A percentile compares a stretch with the other conserved stretches of the same genome.
These are phyloP conservation scores for Dilophus febrilis DNA, from an alignment of 2,888 invertebrate genomes.

Conservation along the genomic window DNA sequence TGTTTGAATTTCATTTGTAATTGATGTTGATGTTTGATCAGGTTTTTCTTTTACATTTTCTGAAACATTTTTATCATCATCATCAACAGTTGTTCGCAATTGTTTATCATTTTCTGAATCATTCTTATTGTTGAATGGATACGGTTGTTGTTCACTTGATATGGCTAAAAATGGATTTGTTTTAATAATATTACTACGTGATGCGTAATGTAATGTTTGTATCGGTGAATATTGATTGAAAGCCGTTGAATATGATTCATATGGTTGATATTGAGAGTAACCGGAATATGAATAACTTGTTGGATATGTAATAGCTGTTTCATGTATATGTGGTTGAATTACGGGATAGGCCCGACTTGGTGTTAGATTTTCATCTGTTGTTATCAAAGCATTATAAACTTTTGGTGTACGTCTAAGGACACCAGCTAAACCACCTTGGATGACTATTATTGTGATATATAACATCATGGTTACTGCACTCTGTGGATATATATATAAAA, in stretches of 20 bases:
- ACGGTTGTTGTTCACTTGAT: background rate
- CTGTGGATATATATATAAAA: no score
- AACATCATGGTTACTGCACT: no score
- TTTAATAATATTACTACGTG: no score
- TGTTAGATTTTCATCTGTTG: slow-evolving; percentile 56
- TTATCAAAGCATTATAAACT: slow-evolving; percentile 64
- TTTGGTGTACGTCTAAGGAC: slow-evolving; percentile 48
- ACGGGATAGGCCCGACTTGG: slow-evolving; percentile 60
- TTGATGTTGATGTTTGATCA: background rate
- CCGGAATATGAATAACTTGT: slow-evolving; percentile 29
- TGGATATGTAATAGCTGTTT: slow-evolving; percentile 34
- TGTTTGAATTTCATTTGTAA: background rate
- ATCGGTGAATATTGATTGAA: background rate
- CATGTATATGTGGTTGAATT: slow-evolving; percentile 52
- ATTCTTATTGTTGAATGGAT: background rate
- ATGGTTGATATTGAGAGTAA: slow-evolving; percentile 19
- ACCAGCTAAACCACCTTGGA: no score
- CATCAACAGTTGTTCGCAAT: background rate
- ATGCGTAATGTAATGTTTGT: background rate
- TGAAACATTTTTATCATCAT: background rate
- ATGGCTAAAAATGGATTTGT: background rate
- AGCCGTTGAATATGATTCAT: slow-evolving; percentile 16
- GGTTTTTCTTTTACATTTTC: background rate
- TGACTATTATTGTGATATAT: no score
- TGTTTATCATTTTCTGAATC: no score